Percentiles rank a stretch among this genome's conserved stretches.
Evolutionary conservation across 2,888 invertebrate genomes (phyloP).

Genomic region (Uloborus plumipes): DNA sequence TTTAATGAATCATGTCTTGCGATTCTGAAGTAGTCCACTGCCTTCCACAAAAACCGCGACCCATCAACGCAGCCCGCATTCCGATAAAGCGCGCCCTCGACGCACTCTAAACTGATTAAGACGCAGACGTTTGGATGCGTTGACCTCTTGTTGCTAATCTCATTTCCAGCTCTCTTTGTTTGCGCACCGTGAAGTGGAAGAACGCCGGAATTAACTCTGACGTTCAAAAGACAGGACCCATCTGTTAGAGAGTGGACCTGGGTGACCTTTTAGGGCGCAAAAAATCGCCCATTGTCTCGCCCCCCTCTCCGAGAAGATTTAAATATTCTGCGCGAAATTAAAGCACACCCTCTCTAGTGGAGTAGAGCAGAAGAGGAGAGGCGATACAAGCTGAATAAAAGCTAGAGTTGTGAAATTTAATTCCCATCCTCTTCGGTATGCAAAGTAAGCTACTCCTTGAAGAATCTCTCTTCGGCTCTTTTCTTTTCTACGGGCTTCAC

Average conservation of each 20-base stretch:
- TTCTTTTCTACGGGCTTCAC: slow-evolving; percentile 20
- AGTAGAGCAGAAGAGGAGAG: slow-evolving; percentile 30
- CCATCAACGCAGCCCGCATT: neutral
- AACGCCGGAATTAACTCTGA: slow-evolving; percentile 12
- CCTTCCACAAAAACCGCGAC: no score
- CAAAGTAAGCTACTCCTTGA: slow-evolving; percentile 58
- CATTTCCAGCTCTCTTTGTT: slow-evolving; percentile 1
- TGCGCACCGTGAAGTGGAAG: neutral
- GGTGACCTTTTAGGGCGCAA: slow-evolving; percentile 41
- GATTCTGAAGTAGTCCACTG: no score
- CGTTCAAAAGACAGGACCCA: slow-evolving; percentile 37
- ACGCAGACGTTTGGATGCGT: neutral
- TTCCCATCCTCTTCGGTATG: slow-evolving; percentile 61
- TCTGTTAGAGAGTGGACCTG: slow-evolving; percentile 31
- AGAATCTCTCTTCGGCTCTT: slow-evolving; percentile 23
- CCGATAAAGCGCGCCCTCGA: neutral
- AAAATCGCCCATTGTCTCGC: slow-evolving; percentile 16
- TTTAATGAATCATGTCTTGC: no score
- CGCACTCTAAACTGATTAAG: slow-evolving; percentile 9
- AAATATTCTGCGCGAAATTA: slow-evolving; percentile 51
- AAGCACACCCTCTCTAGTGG: slow-evolving; percentile 42
- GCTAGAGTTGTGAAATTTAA: slow-evolving; percentile 62
- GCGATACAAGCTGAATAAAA: slow-evolving; percentile 24
- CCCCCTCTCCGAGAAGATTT: slow-evolving; percentile 31
- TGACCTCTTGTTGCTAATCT: slow-evolving; percentile 28